Evolutionary conservation across 2,797 vertebrate species (phyloP).

Genomic region (Bradypodion pumilum): DNA sequence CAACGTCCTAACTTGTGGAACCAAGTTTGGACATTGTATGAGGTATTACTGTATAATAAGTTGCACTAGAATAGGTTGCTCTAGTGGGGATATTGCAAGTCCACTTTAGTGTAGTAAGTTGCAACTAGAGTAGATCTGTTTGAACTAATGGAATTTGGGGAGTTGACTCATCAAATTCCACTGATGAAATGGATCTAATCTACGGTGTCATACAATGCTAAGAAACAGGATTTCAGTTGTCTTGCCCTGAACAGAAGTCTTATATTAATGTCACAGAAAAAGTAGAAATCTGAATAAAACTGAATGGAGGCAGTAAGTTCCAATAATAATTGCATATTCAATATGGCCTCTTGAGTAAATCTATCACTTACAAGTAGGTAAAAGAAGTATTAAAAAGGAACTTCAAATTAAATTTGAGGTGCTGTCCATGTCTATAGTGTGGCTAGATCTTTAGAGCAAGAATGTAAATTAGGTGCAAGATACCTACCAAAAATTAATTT

Average conservation of each 20-base stretch:
- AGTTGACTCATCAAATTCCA: too few species aligned
- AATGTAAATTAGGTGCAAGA: neutral
- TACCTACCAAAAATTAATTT: neutral
- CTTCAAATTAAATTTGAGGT: neutral
- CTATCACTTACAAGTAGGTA: neutral
- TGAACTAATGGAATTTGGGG: too few species aligned
- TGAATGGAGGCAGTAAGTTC: slow-evolving; percentile 8
- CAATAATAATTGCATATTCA: accelerated
- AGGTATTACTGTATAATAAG: too few species aligned
- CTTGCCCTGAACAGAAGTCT: neutral
- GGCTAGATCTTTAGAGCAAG: neutral
- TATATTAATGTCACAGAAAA: neutral
- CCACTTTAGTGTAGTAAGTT: too few species aligned
- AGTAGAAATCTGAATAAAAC: neutral
- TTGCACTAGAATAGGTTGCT: too few species aligned
- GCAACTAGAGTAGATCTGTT: too few species aligned
- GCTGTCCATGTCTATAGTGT: neutral
- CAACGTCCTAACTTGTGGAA: too few species aligned
- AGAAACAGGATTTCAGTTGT: too few species aligned
- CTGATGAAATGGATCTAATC: too few species aligned
- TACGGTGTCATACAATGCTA: too few species aligned
- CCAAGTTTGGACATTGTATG: too few species aligned
- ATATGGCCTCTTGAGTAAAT: slow-evolving; percentile 2
- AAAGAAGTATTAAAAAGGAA: neutral
- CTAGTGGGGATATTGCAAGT: too few species aligned